Evolutionary conservation across 2,888 invertebrate species (phyloP), one percentile per base, ranked within the genome.

Genomic region (Tenthredo amoena): DNA sequence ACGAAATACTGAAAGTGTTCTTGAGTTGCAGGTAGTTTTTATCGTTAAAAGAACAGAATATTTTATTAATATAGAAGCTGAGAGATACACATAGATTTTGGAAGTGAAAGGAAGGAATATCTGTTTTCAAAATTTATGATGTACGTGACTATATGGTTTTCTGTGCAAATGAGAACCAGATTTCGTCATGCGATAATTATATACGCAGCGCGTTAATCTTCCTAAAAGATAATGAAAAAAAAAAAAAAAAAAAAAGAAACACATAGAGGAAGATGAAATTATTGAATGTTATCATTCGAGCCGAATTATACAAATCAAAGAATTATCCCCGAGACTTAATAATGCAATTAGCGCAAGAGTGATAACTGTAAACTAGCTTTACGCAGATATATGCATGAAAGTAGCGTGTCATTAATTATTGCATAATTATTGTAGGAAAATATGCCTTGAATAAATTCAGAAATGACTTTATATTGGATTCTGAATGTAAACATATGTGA

Each of bases 401-500:
- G 72, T 81, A 62, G 81, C 81, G 81, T 62, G 81, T 81, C 40
- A 62, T 34, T 68, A 7, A 40, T 74, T 74, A n/a, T 74, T 74
- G 43, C 72, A 74, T 74, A 43, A 26, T n/a, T 21, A 26, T 74
- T n/a, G 72, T 21, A 74, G 5, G 26, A 74, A 43, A 43, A 74
- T 74, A 71, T 43, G 72, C 72, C 72, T 43, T 15, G 43, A 40
- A 21, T n/a, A 12, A 43, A 43, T 74, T 74, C 72, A 74, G 72
- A 74, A 74, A 43, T 74, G 72, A 40, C 68, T 31, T 68, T 4
- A 34, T 77, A 76, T 55, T 50, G 31, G 40, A 77, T 77, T 50
- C 77, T 55, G 43, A 74, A 81, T 81, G n/a, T 37, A 47, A 71
- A 72, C 43, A 31, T 34, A 83, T 84, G 84, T 84, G 84, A 84